phyloP scores from a whole-genome alignment of 2,113 vertebrate genomes.

The Paramisgurnus dabryanus region DNA sequence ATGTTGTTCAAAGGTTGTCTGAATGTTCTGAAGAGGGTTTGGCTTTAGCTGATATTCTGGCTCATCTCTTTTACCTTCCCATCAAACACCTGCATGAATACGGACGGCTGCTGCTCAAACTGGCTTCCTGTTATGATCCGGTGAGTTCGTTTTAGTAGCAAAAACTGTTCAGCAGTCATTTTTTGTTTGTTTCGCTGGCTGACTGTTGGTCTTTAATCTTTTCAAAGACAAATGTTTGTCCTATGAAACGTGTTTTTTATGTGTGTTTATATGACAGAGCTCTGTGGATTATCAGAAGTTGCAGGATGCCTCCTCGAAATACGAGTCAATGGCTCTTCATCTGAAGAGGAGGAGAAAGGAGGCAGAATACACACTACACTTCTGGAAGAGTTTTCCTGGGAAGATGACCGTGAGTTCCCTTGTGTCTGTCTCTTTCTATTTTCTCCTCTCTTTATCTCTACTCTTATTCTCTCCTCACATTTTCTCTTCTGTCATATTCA shows the following conservation, averaged over 20 bases:
- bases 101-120: slow-evolving; percentile 87
- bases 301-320: slow-evolving; percentile 86
- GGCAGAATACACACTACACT: slow-evolving; percentile 88
- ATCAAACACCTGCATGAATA: slow-evolving; percentile 85
- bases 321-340: slow-evolving; percentile 83
- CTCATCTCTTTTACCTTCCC: slow-evolving; percentile 87
- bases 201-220: background rate
- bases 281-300: slow-evolving; percentile 89
- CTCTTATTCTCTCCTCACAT: background rate
- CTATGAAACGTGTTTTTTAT: background rate
- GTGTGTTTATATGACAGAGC: slow-evolving; percentile 65
- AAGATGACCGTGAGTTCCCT: slow-evolving; percentile 89
- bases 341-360: slow-evolving; percentile 89
- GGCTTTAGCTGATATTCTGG: slow-evolving; percentile 80
- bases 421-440: background rate
- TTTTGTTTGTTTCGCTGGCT: background rate
- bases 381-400: slow-evolving; percentile 98
- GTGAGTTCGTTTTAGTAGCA: slow-evolving; percentile 69
- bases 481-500: background rate
- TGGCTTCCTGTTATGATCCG: slow-evolving; percentile 93
- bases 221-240: background rate
- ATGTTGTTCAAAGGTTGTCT: slow-evolving; percentile 82
- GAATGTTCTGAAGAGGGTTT: slow-evolving; percentile 82
- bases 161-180: no score
- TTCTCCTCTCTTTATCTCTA: no score